A percentile compares a stretch with the other conserved stretches of the same genome.
phyloP scores from a whole-genome alignment of 2,797 vertebrate genomes.

The Oreonectes daqikongensis region DNA sequence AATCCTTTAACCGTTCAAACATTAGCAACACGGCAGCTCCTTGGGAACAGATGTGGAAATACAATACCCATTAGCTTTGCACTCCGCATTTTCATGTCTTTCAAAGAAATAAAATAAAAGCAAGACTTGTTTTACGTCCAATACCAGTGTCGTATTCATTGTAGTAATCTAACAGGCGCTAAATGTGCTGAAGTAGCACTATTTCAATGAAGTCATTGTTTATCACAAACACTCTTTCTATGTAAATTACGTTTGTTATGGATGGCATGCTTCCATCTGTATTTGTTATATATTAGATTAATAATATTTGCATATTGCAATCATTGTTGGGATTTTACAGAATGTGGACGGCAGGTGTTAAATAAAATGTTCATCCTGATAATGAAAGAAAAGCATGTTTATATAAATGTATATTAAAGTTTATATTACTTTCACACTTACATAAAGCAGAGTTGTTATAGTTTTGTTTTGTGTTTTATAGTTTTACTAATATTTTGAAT shows the following conservation, averaged over 20 bases:
- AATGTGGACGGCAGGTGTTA: background rate
- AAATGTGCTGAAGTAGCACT: background rate
- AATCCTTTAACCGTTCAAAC: conserved; percentile 29
- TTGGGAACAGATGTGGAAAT: conserved; percentile 34
- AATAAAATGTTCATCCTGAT: no score
- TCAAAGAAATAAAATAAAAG: conserved; percentile 15
- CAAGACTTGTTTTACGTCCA: background rate
- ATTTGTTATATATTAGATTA: background rate
- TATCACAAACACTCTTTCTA: background rate
- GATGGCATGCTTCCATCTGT: background rate
- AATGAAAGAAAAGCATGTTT: background rate
- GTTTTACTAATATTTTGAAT: no score
- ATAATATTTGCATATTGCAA: background rate
- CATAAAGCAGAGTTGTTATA: no score
- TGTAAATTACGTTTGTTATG: background rate
- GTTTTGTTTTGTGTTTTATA: no score
- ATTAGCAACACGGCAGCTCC: conserved; percentile 12
- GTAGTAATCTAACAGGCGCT: background rate
- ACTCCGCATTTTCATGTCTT: conserved; percentile 2
- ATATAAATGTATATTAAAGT: no score
- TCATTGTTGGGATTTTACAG: background rate
- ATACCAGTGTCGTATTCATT: background rate
- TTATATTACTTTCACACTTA: background rate
- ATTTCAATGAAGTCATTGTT: background rate
- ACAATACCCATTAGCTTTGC: conserved; percentile 32